These are phyloP conservation scores for Leucopsar rothschildi DNA, from an alignment of 2,113 vertebrate genomes.

Conservation along the genomic window DNA sequence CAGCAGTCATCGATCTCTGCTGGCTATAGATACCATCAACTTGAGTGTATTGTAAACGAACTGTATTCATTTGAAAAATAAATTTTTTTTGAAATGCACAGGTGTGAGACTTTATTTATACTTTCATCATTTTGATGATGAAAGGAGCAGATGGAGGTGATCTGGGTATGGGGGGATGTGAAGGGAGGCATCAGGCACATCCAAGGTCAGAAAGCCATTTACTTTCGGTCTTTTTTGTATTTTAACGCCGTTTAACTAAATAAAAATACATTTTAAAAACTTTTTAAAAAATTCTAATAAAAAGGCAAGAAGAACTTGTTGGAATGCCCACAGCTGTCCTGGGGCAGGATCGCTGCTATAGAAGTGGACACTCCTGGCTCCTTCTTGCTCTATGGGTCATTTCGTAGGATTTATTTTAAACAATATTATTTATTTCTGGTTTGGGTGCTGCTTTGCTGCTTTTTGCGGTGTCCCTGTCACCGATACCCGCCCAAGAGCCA, in stretches of 20 bases:
- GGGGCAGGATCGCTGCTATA: neutral
- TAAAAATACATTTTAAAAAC: neutral
- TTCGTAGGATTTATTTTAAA: no score
- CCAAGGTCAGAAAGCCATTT: neutral
- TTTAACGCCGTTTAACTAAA: neutral
- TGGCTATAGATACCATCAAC: constrained; percentile 55
- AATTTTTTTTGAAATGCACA: constrained; percentile 22
- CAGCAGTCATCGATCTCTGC: constrained; percentile 27
- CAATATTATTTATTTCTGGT: rapidly evolving
- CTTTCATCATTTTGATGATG: neutral
- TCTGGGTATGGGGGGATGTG: neutral
- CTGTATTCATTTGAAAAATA: constrained; percentile 37
- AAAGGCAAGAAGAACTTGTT: neutral
- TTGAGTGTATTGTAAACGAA: constrained; percentile 48
- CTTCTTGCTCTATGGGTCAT: neutral
- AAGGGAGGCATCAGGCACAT: neutral
- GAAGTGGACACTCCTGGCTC: rapidly evolving
- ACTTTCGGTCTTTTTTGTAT: neutral
- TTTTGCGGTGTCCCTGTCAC: constrained; percentile 71
- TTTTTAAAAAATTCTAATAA: no score
- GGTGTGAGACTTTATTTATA: neutral
- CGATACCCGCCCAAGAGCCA: neutral
- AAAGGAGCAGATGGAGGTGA: neutral
- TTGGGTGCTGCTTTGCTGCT: constrained; percentile 82
- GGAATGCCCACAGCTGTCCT: neutral